phyloP scores from a whole-genome alignment of 1,140 invertebrate genomes.

The Galendromus occidentalis region DNA sequence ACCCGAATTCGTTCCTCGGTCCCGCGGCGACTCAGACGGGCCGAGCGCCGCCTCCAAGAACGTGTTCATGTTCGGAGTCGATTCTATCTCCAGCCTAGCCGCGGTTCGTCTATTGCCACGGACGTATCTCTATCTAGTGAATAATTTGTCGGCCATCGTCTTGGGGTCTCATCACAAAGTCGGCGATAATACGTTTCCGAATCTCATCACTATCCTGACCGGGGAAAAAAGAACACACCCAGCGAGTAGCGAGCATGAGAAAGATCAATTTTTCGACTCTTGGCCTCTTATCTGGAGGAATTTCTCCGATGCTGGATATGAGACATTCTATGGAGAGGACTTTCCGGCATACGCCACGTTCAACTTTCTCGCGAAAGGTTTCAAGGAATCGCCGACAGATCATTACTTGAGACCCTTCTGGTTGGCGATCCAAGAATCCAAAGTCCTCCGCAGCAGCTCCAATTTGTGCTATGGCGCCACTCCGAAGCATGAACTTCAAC shows the following conservation, averaged over 20 bases:
- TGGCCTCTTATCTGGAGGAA: constrained; percentile 23
- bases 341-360: constrained; percentile 49
- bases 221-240: constrained; percentile 19
- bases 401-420: constrained; percentile 56
- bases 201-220: constrained; percentile 26
- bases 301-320: constrained; percentile 40
- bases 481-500: constrained; percentile 16
- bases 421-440: constrained; percentile 17
- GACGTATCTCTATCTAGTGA: constrained; percentile 16
- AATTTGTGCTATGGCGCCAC: constrained; percentile 16
- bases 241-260: not conserved
- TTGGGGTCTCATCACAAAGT: constrained; percentile 26
- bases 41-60: constrained; percentile 15
- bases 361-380: constrained; percentile 57
- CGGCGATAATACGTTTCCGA: constrained; percentile 31
- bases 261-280: constrained; percentile 7
- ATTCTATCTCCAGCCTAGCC: constrained; percentile 23
- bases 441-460: constrained; percentile 17
- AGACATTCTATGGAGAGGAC: constrained; percentile 60
- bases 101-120: constrained; percentile 23
- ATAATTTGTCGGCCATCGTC: constrained; percentile 15
- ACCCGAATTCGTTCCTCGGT: not conserved
- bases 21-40: not conserved
- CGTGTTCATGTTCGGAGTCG: constrained; percentile 22
- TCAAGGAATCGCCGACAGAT: constrained; percentile 51